A percentile compares a stretch with the other conserved stretches of the same genome.
phyloP scores from a whole-genome alignment of 2,888 invertebrate genomes.

The Eupithecia subfuscata region DNA sequence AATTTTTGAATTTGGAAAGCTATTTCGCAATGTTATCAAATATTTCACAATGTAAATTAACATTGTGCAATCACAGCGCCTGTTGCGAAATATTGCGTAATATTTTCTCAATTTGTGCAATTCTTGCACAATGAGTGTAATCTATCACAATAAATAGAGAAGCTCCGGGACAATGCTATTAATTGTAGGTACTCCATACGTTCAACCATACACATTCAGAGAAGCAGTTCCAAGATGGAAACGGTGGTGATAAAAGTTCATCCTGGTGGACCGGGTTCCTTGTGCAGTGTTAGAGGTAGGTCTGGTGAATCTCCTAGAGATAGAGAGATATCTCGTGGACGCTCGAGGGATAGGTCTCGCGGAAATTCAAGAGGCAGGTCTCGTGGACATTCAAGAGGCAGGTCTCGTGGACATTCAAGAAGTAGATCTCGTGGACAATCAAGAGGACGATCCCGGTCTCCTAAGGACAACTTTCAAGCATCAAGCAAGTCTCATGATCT shows the following conservation, averaged over 20 bases:
- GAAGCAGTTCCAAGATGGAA: conserved; percentile 25
- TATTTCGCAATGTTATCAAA: not conserved
- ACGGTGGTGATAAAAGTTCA: conserved; percentile 32
- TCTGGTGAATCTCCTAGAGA: not conserved
- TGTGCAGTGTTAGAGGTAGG: conserved; percentile 1
- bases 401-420: conserved; percentile 28
- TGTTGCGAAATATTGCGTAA: conserved; percentile 1
- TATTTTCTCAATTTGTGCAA: conserved; percentile 28
- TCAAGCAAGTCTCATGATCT: not conserved
- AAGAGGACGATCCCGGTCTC: not conserved
- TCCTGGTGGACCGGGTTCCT: conserved; percentile 7
- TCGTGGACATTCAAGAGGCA: not conserved
- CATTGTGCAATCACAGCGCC: not conserved
- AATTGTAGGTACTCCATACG: conserved; percentile 10
- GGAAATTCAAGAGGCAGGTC: conserved; percentile 13
- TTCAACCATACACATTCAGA: not conserved
- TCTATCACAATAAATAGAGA: conserved; percentile 4
- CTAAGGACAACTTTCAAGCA: not conserved
- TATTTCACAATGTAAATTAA: no score
- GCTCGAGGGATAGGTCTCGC: conserved; percentile 14
- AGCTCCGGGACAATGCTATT: conserved; percentile 1
- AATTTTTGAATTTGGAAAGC: not conserved
- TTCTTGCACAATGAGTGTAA: conserved; percentile 12
- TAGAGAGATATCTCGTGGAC: conserved; percentile 9
- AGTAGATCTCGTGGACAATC: conserved; percentile 37